phyloP scores from a whole-genome alignment of 2,797 vertebrate species.

The Sebastes itinus region DNA sequence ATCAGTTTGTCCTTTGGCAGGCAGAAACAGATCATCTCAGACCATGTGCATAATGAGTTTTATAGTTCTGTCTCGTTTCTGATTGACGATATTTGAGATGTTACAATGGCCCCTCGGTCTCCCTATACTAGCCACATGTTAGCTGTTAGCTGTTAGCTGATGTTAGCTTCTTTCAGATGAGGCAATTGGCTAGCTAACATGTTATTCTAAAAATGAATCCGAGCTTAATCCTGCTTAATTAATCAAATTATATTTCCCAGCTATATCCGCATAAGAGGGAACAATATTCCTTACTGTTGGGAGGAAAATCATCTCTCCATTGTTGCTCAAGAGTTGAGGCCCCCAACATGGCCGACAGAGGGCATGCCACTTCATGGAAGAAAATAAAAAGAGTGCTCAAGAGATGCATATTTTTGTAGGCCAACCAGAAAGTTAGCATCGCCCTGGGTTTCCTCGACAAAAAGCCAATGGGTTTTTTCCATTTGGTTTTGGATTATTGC shows the following conservation, averaged over 20 bases:
- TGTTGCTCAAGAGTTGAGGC: neutral
- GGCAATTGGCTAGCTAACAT: neutral
- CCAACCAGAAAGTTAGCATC: too few species aligned
- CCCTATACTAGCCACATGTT: neutral
- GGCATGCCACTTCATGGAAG: neutral
- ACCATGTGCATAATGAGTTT: too few species aligned
- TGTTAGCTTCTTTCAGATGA: neutral
- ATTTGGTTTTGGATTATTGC: too few species aligned
- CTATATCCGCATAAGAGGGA: neutral
- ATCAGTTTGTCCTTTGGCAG: too few species aligned
- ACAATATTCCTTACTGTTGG: neutral
- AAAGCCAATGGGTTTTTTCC: too few species aligned
- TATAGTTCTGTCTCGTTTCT: too few species aligned
- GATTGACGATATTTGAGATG: too few species aligned
- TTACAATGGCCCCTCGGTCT: too few species aligned
- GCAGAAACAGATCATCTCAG: too few species aligned
- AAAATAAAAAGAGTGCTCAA: neutral
- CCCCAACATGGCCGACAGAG: neutral
- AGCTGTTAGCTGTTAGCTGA: neutral
- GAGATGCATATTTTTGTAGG: too few species aligned
- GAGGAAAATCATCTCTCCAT: neutral
- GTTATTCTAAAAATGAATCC: neutral
- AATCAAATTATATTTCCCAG: neutral
- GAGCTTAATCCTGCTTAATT: neutral
- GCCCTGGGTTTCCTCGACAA: too few species aligned